Base-by-base conservation (phyloP, 2,888 invertebrate genomes). In the Taphrorychus bicolor region DNA sequence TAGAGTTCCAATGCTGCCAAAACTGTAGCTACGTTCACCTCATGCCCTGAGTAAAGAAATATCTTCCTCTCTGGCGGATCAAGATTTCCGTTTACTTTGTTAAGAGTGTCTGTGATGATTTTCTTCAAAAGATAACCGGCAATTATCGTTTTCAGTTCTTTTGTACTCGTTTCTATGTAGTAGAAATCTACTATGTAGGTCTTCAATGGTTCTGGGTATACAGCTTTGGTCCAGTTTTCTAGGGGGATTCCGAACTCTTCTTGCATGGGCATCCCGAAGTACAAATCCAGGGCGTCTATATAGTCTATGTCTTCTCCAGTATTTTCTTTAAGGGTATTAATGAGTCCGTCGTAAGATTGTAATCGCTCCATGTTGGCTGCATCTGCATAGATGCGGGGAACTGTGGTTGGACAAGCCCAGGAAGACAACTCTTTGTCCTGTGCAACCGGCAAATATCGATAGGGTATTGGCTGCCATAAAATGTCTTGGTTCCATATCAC, bases 401-500 rank as follows among this genome's bases (percentile, higher is more conserved):
- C 41, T 3, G 60, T 60, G 1, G 61, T 69, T 17, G 69, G 53
- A 24, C 69, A 69, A 14, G 69, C 69, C 69, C 69, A 69, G 11
- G 65, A 65, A 17, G 65, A 61, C 9, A 69, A 48, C 41, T 58
- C 66, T 67, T 67, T 70, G 49, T 77, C 76, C 42, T 71, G 53
- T 22, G 45, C 32, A 48, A 70, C 59, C 22, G 71, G 74, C n/a
- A 66, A 56, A 52, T 71, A 72, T 40, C 72, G 71, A 53, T 71
- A 78, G 5, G 78, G 74, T 45, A 78, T 77, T 0, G 80, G 79
- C 70, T 78, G 77, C 80, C 79, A 79, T n/a, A 70, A 70, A 11
- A 79, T 59, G 11, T 70, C 73, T n/a, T 79, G 73, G 72, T 86
- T 85, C 88, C 88, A 89, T 62, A 83, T 81, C 77, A 86, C 84